Conservation (phyloP, 1,140 invertebrate genomes). For the Drosophila aff. region DNA sequence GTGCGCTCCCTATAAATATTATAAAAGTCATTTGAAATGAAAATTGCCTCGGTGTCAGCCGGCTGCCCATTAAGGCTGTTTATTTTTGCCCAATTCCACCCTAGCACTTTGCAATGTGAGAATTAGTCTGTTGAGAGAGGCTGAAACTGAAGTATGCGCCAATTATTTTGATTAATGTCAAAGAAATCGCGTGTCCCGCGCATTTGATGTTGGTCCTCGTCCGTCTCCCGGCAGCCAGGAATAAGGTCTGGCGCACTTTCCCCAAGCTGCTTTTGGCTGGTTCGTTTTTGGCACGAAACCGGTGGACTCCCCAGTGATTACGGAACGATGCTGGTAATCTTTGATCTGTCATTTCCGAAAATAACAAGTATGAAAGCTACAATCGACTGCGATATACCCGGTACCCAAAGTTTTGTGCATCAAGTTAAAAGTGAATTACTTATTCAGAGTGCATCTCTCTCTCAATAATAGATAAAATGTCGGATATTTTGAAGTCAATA, state of each 20-base stretch:
- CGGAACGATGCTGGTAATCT: constrained; percentile 58
- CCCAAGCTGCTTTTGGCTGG: constrained; percentile 5
- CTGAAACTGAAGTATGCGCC: constrained; percentile 74
- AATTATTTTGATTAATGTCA: constrained; percentile 84
- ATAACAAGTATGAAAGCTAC: constrained; percentile 38
- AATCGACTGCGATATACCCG: background rate
- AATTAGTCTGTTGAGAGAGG: constrained; percentile 77
- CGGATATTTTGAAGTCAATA: too few relatives aligned
- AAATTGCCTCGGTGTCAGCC: constrained; percentile 35
- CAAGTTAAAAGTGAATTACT: background rate
- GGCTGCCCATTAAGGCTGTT: constrained; percentile 11
- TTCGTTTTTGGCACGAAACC: constrained; percentile 69
- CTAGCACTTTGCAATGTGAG: constrained; percentile 56
- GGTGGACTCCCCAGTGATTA: constrained; percentile 58
- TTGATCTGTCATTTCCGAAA: constrained; percentile 72
- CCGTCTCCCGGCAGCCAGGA: constrained; percentile 1
- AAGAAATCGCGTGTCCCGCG: constrained; percentile 79
- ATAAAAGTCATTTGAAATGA: constrained; percentile 76
- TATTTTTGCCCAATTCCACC: constrained; percentile 31
- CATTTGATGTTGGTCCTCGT: constrained; percentile 70
- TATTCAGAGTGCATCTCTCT: background rate
- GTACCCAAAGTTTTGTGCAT: background rate
- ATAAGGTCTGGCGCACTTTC: constrained; percentile 16
- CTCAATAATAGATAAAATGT: too few relatives aligned
- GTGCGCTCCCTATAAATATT: constrained; percentile 57